Evolutionary conservation across 2,888 invertebrate genomes (phyloP).

Genomic region (Zeuzera pyrina): DNA sequence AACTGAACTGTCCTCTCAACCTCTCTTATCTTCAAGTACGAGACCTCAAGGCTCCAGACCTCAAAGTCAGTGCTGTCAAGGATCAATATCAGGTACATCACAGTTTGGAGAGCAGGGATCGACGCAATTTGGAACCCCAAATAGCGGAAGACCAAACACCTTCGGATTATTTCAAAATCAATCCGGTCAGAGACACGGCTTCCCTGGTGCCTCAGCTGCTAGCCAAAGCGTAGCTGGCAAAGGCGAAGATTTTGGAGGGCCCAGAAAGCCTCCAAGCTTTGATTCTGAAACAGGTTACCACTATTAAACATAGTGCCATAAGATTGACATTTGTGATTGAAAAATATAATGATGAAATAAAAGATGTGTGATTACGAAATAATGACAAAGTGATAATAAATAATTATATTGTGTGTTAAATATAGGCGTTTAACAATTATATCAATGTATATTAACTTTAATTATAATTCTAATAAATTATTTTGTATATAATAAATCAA

Average conservation of each 20-base stretch:
- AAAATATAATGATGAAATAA: background rate
- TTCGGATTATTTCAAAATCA: background rate
- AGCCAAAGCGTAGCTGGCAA: constrained; percentile 26
- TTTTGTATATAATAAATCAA: too few relatives aligned
- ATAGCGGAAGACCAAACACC: background rate
- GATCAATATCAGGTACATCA: background rate
- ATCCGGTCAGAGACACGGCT: too few relatives aligned
- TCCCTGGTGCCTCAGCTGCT: background rate
- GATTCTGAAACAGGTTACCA: constrained; percentile 52
- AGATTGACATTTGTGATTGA: constrained; percentile 1
- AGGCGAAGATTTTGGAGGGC: constrained; percentile 44
- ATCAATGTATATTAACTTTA: too few relatives aligned
- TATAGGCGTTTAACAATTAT: too few relatives aligned
- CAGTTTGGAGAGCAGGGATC: background rate
- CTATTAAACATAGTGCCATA: constrained; percentile 31
- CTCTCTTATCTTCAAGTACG: too few relatives aligned
- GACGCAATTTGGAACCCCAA: background rate
- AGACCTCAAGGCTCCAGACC: background rate
- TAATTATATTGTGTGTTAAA: background rate
- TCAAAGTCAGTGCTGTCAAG: constrained; percentile 2
- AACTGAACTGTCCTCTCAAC: too few relatives aligned
- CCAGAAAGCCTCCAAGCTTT: constrained; percentile 46
- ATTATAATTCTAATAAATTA: too few relatives aligned
- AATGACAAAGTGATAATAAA: constrained; percentile 1
- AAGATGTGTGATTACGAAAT: background rate